Conservation (phyloP, 2,888 invertebrate species). For the Esperia sulphurella region DNA sequence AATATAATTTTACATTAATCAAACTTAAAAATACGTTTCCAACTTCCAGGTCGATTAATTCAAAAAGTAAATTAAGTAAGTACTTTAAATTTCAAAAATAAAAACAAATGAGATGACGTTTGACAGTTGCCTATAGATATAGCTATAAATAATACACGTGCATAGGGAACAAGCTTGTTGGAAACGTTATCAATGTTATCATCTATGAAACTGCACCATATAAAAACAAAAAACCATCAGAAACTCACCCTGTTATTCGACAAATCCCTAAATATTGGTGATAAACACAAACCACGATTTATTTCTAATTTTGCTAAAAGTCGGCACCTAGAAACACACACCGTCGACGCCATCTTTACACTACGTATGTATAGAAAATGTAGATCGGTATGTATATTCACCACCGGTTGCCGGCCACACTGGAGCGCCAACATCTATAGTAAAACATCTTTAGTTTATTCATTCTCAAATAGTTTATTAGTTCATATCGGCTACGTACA, state of each 20-base stretch:
- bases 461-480: too few relatives aligned
- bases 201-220: slow-evolving; percentile 50
- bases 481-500: not conserved
- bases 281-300: slow-evolving; percentile 78
- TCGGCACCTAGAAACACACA: slow-evolving; percentile 80
- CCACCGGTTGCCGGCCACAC: slow-evolving; percentile 11
- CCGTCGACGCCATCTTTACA: slow-evolving; percentile 81
- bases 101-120: slow-evolving; percentile 49
- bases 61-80: too few relatives aligned
- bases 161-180: slow-evolving; percentile 38
- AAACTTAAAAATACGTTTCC: slow-evolving; percentile 8
- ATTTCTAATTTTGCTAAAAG: slow-evolving; percentile 80
- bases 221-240: slow-evolving; percentile 25
- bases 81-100: slow-evolving; percentile 16
- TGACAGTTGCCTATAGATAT: slow-evolving; percentile 59
- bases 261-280: slow-evolving; percentile 71
- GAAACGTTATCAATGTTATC: slow-evolving; percentile 37
- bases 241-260: slow-evolving; percentile 71
- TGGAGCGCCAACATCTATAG: not conserved
- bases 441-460: not conserved
- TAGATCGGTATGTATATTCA: slow-evolving; percentile 4
- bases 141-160: slow-evolving; percentile 49
- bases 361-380: slow-evolving; percentile 44
- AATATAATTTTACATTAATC: too few relatives aligned
- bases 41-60: too few relatives aligned